Percentiles rank a stretch among this genome's conserved stretches.
Conservation (phyloP, 53 echinoderm and acorn worm species). For the Crossaster papposus region DNA sequence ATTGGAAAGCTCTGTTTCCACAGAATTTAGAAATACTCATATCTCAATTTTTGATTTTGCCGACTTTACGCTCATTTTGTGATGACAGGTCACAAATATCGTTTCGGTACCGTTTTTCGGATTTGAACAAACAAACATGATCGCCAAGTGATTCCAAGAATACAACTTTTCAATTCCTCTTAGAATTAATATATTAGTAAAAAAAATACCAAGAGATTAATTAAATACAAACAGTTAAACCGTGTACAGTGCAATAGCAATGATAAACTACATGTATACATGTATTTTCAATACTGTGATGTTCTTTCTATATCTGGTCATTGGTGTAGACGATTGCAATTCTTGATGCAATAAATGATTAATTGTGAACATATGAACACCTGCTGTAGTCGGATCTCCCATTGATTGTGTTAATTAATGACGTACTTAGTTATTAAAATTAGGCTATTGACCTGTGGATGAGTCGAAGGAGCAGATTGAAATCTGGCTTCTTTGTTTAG, state of each 20-base stretch:
- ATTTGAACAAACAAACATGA: neutral
- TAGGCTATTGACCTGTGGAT: too few relatives aligned
- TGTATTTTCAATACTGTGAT: neutral
- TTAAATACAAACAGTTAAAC: neutral
- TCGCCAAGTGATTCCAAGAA: neutral
- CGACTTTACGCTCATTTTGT: too few relatives aligned
- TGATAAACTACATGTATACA: too few relatives aligned
- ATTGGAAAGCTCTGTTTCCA: too few relatives aligned
- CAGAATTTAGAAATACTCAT: too few relatives aligned
- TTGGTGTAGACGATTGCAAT: neutral
- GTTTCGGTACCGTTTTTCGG: neutral
- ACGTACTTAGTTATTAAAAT: too few relatives aligned
- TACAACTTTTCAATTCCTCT: neutral
- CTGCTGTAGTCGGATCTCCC: neutral
- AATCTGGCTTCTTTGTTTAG: too few relatives aligned
- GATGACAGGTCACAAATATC: too few relatives aligned
- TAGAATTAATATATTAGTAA: neutral
- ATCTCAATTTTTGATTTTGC: too few relatives aligned
- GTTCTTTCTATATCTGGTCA: neutral
- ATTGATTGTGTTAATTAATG: neutral
- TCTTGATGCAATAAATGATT: constrained; percentile 1
- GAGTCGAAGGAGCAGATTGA: too few relatives aligned
- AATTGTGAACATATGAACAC: neutral
- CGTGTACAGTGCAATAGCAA: neutral
- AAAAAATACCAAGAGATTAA: neutral